Conservation (phyloP, 2,888 invertebrate species). For the Synergus japonicus region DNA sequence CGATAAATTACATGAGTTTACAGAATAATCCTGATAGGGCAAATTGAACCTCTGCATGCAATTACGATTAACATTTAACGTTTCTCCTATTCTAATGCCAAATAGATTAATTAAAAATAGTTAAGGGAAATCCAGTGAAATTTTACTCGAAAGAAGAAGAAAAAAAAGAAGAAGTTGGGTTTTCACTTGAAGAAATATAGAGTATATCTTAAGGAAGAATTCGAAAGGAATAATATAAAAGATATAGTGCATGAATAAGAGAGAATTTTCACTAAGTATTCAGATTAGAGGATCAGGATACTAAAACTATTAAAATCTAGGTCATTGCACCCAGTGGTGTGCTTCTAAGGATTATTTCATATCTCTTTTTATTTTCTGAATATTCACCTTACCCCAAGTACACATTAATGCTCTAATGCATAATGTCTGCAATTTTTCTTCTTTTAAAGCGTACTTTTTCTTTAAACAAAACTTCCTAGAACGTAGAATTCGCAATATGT, state of each 20-base stretch:
- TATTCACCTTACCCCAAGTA: conserved; percentile 29
- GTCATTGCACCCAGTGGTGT: conserved; percentile 26
- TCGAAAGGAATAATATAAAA: background rate
- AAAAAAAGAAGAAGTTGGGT: too few relatives aligned
- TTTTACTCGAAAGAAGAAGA: too few relatives aligned
- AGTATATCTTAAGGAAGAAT: background rate
- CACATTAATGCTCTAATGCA: background rate
- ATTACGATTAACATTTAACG: conserved; percentile 6
- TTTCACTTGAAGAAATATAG: too few relatives aligned
- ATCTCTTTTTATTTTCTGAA: conserved; percentile 6
- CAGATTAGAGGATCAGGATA: conserved; percentile 18
- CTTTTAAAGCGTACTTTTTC: too few relatives aligned
- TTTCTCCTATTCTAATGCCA: conserved; percentile 7
- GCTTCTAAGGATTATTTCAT: conserved; percentile 3
- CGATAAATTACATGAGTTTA: conserved; percentile 25
- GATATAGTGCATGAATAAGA: background rate
- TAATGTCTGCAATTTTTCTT: background rate
- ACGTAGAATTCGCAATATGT: too few relatives aligned
- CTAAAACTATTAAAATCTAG: conserved; percentile 1
- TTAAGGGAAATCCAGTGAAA: too few relatives aligned
- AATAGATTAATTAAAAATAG: too few relatives aligned
- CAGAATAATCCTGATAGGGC: conserved; percentile 7
- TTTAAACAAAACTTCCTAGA: too few relatives aligned
- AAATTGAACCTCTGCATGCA: conserved; percentile 23
- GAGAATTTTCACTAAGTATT: conserved; percentile 18